These are phyloP conservation scores for Telmatherina bonti DNA, from an alignment of 2,797 vertebrate genomes.

Conservation along the genomic window DNA sequence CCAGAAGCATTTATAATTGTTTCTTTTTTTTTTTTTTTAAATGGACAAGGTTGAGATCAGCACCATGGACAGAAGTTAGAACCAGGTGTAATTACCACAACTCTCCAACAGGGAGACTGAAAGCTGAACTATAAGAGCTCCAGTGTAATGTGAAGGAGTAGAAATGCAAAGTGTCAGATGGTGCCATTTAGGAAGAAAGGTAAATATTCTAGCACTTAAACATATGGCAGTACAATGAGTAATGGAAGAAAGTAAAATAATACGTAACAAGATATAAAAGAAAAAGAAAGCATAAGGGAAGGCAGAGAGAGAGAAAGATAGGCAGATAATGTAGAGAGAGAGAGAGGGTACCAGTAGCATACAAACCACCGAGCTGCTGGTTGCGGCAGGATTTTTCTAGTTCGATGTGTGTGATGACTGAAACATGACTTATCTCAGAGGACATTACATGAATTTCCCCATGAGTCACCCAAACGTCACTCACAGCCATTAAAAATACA, in stretches of 20 bases:
- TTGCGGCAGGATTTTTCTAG: slow-evolving; percentile 75
- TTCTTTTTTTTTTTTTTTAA: too few relatives aligned
- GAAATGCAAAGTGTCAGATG: slow-evolving; percentile 4
- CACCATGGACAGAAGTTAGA: slow-evolving; percentile 64
- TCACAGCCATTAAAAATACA: not conserved
- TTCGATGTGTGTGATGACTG: slow-evolving; percentile 25
- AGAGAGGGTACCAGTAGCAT: slow-evolving; percentile 45
- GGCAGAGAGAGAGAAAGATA: not conserved
- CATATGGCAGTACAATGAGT: not conserved
- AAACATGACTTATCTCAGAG: slow-evolving; percentile 1
- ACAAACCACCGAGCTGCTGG: slow-evolving; percentile 64
- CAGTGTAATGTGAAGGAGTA: slow-evolving; percentile 11
- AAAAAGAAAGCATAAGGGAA: not conserved
- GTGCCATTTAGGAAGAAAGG: not conserved
- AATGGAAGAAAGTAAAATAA: not conserved
- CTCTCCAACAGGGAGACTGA: slow-evolving; percentile 45
- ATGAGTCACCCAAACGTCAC: not conserved
- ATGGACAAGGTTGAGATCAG: slow-evolving; percentile 61
- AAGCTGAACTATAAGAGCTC: slow-evolving; percentile 1
- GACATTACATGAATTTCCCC: slow-evolving; percentile 7
- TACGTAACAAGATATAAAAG: not conserved
- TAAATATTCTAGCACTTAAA: slow-evolving; percentile 1
- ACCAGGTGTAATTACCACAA: not conserved
- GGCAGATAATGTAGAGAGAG: slow-evolving; percentile 2
- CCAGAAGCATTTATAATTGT: too few relatives aligned